These are phyloP conservation scores for Zygogramma bicolorata DNA, from an alignment of 2,888 invertebrate genomes.

Conservation along the genomic window DNA sequence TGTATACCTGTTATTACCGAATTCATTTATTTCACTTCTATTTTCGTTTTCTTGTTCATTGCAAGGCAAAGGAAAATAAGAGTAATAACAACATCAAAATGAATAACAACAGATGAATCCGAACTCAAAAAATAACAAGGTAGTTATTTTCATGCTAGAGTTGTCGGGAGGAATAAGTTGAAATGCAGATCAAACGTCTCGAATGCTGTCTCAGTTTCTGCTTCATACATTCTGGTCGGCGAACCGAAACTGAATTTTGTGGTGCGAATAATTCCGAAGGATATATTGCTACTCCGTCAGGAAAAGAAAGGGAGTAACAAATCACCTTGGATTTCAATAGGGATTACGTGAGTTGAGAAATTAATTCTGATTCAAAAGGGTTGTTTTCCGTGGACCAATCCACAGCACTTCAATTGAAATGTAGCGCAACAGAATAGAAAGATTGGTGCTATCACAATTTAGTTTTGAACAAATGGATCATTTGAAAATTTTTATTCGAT, in stretches of 20 bases:
- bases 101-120: neutral
- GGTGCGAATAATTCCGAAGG: constrained; percentile 45
- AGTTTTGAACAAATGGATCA: too few species aligned
- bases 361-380: neutral
- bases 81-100: neutral
- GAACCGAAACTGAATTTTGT: constrained; percentile 46
- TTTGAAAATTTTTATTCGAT: too few species aligned
- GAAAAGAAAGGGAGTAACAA: neutral
- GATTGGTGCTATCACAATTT: too few species aligned
- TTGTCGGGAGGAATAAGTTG: constrained; percentile 20
- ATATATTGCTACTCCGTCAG: constrained; percentile 13
- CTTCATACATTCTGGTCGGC: constrained; percentile 34
- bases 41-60: too few species aligned
- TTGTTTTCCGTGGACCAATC: neutral
- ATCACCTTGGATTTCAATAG: neutral
- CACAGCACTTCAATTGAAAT: too few species aligned
- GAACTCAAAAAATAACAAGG: constrained; percentile 35
- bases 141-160: constrained; percentile 39
- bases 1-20: neutral
- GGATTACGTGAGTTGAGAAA: neutral
- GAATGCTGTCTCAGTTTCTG: constrained; percentile 38
- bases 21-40: neutral
- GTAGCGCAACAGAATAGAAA: too few species aligned
- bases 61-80: neutral
- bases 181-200: constrained; percentile 36